Evolutionary conservation across 2,888 invertebrate species (phyloP).

Genomic region (Falcaria lacertinaria): DNA sequence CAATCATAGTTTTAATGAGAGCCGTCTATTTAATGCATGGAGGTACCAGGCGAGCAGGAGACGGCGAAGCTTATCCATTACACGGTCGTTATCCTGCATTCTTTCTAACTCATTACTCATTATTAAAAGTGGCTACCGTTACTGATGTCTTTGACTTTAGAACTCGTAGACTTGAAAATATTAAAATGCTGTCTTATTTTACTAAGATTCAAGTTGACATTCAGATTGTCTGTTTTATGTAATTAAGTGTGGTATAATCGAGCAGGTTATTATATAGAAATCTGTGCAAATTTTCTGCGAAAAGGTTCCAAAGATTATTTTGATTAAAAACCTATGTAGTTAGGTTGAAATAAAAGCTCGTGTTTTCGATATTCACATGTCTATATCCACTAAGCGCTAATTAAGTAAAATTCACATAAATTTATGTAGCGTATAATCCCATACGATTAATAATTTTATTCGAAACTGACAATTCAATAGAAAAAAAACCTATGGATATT

Average conservation of each 20-base stretch:
- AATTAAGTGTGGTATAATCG: too few species aligned
- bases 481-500: not conserved
- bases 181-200: too few species aligned
- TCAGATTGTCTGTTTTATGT: constrained; percentile 6
- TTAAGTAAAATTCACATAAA: constrained; percentile 2
- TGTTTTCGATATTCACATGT: too few species aligned
- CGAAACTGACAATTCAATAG: not conserved
- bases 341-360: too few species aligned
- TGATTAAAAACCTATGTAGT: too few species aligned
- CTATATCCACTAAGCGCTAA: constrained; percentile 1
- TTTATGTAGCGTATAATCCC: not conserved
- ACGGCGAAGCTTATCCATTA: constrained; percentile 38
- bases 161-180: constrained; percentile 28
- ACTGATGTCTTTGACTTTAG: constrained; percentile 24
- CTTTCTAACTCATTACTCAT: constrained; percentile 65
- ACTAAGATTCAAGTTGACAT: too few species aligned
- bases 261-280: too few species aligned
- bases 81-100: constrained; percentile 52
- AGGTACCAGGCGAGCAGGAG: constrained; percentile 20
- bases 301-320: too few species aligned
- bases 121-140: constrained; percentile 71
- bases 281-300: too few species aligned
- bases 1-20: constrained; percentile 60
- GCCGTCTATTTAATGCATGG: constrained; percentile 40
- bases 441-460: not conserved